phyloP scores from a whole-genome alignment of 2,113 vertebrate species.

The Atrichornis clamosus region DNA sequence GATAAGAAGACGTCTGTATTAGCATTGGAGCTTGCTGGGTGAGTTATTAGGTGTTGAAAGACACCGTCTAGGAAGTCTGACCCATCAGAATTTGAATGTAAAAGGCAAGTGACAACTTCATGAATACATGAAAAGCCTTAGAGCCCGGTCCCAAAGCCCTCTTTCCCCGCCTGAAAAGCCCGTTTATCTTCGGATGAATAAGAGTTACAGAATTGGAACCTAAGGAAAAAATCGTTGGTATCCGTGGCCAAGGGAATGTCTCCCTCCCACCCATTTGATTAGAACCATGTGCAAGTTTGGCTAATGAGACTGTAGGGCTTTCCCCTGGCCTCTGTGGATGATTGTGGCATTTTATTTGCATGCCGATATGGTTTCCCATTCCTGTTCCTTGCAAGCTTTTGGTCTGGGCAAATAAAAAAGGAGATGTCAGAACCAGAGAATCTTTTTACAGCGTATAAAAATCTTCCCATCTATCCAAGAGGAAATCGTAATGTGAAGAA shows the following conservation, averaged over 20 bases:
- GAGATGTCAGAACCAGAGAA: neutral
- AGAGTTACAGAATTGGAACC: conserved; percentile 56
- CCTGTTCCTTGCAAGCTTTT: neutral
- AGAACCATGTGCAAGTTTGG: conserved; percentile 58
- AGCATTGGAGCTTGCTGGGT: conserved; percentile 41
- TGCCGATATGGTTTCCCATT: neutral
- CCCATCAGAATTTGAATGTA: conserved; percentile 54
- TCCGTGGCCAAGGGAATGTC: conserved; percentile 53
- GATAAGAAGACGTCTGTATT: conserved; percentile 66
- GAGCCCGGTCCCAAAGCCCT: neutral
- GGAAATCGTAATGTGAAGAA: conserved; percentile 25
- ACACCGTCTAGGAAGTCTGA: conserved; percentile 61
- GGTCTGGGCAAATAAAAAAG: conserved; percentile 26
- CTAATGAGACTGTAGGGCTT: conserved; percentile 50
- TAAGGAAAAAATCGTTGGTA: conserved; percentile 47
- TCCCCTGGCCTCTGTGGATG: neutral
- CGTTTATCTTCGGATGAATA: conserved; percentile 38
- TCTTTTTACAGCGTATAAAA: conserved; percentile 7
- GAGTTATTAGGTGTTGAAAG: conserved; percentile 79
- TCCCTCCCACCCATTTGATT: conserved; percentile 58
- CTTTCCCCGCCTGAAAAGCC: conserved; percentile 36
- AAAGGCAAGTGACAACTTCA: conserved; percentile 53
- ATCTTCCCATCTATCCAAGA: conserved; percentile 22
- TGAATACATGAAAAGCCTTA: conserved; percentile 57
- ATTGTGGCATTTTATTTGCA: conserved; percentile 53